phyloP scores from a whole-genome alignment of 2,797 vertebrate species.

The Silurus aristotelis region DNA sequence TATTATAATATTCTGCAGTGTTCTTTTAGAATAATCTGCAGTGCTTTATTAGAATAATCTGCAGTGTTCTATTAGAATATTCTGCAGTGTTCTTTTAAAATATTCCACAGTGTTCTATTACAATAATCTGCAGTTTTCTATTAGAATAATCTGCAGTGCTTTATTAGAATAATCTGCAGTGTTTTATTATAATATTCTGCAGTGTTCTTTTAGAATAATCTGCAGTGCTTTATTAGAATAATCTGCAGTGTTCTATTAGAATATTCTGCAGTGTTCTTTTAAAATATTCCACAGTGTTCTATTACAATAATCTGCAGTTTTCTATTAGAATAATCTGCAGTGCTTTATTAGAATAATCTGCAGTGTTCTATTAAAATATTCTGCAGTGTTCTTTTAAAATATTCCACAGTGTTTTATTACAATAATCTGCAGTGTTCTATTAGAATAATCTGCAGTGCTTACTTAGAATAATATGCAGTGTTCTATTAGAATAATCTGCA shows the following conservation, averaged over 20 bases:
- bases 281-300: not conserved
- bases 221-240: not conserved
- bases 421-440: not conserved
- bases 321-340: not conserved
- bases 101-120: not conserved
- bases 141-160: not conserved
- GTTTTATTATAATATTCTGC: no score
- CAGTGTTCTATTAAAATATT: not conserved
- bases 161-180: no score
- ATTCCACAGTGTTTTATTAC: not conserved
- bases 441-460: not conserved
- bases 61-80: not conserved
- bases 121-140: not conserved
- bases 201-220: not conserved
- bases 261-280: not conserved
- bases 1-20: not conserved
- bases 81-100: not conserved
- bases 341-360: not conserved
- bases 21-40: not conserved
- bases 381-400: not conserved
- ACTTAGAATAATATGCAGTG: no score
- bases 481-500: not conserved
- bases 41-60: not conserved
- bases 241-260: not conserved
- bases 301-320: not conserved